Percentiles rank a stretch among this genome's conserved stretches.
Evolutionary conservation across 53 echinoderm and acorn worm genomes (phyloP).

Genomic region (Zoroaster sp.): DNA sequence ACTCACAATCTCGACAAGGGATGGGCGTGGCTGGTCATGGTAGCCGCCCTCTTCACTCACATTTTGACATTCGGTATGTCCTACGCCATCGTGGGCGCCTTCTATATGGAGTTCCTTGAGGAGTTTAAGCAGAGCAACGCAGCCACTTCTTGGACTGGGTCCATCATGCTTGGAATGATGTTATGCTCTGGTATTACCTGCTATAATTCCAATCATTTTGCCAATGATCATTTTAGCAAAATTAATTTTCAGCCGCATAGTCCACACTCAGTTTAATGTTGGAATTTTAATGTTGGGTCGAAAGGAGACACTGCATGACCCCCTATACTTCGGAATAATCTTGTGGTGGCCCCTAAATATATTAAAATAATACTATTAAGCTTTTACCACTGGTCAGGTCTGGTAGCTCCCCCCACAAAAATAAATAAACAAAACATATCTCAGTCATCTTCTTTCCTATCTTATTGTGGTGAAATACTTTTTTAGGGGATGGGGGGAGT

Average conservation of each 20-base stretch:
- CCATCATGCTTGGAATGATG: slow-evolving; percentile 88
- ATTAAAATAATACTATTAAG: too few relatives aligned
- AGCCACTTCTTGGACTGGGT: slow-evolving; percentile 85
- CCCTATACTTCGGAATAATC: too few relatives aligned
- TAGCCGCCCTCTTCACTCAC: slow-evolving; percentile 86
- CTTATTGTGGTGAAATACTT: not conserved
- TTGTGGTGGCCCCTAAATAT: too few relatives aligned
- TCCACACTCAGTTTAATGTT: not conserved
- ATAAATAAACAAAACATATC: too few relatives aligned
- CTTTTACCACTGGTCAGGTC: too few relatives aligned
- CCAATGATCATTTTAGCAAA: not conserved
- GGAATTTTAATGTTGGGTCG: too few relatives aligned
- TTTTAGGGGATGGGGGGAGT: not conserved
- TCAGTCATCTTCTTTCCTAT: too few relatives aligned
- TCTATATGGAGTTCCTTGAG: slow-evolving; percentile 79
- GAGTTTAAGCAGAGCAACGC: slow-evolving; percentile 77
- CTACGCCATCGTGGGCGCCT: slow-evolving; percentile 83
- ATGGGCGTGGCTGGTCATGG: slow-evolving; percentile 94
- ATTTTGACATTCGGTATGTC: slow-evolving; percentile 84
- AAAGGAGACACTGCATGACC: too few relatives aligned
- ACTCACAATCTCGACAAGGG: slow-evolving; percentile 72
- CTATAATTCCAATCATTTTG: not conserved
- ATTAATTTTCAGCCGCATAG: not conserved
- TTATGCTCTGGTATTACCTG: slow-evolving; percentile 72
- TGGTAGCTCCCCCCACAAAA: too few relatives aligned